A percentile compares a stretch with the other conserved stretches of the same genome.
Conservation (phyloP, 1,140 invertebrate genomes). For the Cherax destructor region DNA sequence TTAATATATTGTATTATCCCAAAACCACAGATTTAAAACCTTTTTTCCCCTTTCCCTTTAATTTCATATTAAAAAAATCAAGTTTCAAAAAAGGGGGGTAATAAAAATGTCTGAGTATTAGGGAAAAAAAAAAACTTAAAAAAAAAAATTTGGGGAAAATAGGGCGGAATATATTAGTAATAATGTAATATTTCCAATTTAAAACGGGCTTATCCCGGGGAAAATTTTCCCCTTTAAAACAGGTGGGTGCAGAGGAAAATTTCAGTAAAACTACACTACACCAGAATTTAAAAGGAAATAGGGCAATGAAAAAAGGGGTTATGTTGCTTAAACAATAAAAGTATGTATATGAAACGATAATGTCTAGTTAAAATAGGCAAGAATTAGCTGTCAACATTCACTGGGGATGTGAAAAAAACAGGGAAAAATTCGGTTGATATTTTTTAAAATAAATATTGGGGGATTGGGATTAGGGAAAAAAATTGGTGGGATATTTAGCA, state of each 20-base stretch:
- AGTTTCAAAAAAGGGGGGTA: neutral
- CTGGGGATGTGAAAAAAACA: too few relatives aligned
- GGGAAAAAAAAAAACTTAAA: neutral
- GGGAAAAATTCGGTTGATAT: too few relatives aligned
- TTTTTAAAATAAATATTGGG: too few relatives aligned
- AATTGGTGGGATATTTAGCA: neutral
- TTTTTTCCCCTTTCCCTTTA: neutral
- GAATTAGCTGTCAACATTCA: too few relatives aligned
- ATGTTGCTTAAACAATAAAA: too few relatives aligned
- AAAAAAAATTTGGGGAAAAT: neutral
- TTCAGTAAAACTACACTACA: neutral
- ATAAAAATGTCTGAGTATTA: neutral
- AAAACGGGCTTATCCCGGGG: neutral
- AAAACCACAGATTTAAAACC: neutral
- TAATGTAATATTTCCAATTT: neutral
- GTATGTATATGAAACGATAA: too few relatives aligned
- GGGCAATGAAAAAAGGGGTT: neutral
- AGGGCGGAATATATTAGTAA: neutral
- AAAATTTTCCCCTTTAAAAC: neutral
- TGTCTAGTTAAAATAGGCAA: too few relatives aligned
- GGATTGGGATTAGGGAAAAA: neutral
- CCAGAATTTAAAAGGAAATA: too few relatives aligned
- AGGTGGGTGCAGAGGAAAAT: neutral
- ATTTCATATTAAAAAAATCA: neutral
- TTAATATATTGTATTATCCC: too few relatives aligned